Percentiles rank a stretch among this genome's conserved stretches.
These are phyloP conservation scores for Drosophila longiperda DNA, from an alignment of 2,888 invertebrate genomes.

Conservation along the genomic window DNA sequence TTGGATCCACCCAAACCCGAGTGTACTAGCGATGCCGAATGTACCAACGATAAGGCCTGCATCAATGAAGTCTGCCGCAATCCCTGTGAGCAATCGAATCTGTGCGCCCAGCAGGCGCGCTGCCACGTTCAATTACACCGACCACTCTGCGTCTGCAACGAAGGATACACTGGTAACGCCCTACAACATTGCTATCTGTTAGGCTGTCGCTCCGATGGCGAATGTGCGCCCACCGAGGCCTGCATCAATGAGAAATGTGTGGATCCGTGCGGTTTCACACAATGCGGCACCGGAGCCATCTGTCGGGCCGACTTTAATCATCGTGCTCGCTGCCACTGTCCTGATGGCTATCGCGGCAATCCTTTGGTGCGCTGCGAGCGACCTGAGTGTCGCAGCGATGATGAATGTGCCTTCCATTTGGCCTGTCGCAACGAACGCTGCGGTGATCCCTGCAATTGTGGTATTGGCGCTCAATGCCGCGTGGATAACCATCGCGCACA, in stretches of 20 bases:
- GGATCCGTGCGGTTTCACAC: conserved; percentile 91
- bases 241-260: conserved; percentile 93
- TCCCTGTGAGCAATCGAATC: conserved; percentile 89
- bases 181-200: conserved; percentile 91
- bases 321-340: conserved; percentile 91
- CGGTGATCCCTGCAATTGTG: conserved; percentile 93
- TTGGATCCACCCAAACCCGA: conserved; percentile 88
- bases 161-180: conserved; percentile 93
- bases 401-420: conserved; percentile 91
- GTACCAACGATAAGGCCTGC: conserved; percentile 93
- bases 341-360: conserved; percentile 91
- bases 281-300: conserved; percentile 92
- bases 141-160: conserved; percentile 92
- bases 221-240: conserved; percentile 92
- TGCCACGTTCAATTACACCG: conserved; percentile 92
- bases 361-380: conserved; percentile 91
- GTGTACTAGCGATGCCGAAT: conserved; percentile 91
- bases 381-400: conserved; percentile 91
- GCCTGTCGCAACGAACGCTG: conserved; percentile 92
- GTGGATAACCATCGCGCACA: conserved; percentile 91
- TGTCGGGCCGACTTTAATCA: conserved; percentile 92
- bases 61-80: conserved; percentile 90
- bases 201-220: conserved; percentile 93
- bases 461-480: conserved; percentile 90
- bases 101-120: conserved; percentile 92